Evolutionary conservation across 2,113 vertebrate genomes (phyloP).

Genomic region (Scatophagus argus): DNA sequence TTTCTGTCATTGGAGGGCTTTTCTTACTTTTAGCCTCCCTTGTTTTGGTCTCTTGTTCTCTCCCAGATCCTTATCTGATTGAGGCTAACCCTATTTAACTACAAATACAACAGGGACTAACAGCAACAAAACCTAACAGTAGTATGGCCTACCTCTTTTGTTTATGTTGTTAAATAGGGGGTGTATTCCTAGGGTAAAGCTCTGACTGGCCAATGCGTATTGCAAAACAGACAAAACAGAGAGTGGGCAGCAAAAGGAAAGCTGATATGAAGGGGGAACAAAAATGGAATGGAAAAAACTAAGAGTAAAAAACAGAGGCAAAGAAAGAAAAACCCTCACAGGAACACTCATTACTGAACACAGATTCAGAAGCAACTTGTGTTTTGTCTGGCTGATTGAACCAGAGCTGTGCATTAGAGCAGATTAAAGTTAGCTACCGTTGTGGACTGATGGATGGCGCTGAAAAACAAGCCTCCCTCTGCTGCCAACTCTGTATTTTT

Average conservation of each 20-base stretch:
- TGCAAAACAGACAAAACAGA: slow-evolving; percentile 26
- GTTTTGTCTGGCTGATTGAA: slow-evolving; percentile 38
- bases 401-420: slow-evolving; percentile 38
- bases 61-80: slow-evolving; percentile 27
- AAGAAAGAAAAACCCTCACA: neutral
- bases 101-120: slow-evolving; percentile 16
- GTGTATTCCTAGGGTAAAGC: neutral
- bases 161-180: neutral
- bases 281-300: slow-evolving; percentile 6
- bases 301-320: neutral
- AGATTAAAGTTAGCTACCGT: slow-evolving; percentile 48
- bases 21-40: neutral
- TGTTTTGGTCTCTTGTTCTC: slow-evolving; percentile 22
- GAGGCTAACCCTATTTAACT: slow-evolving; percentile 1
- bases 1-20: neutral
- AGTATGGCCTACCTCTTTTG: slow-evolving; percentile 14
- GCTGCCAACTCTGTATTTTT: slow-evolving; percentile 47
- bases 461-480: slow-evolving; percentile 48
- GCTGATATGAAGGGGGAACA: neutral
- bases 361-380: slow-evolving; percentile 28
- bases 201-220: neutral
- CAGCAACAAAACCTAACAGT: slow-evolving; percentile 1
- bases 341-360: neutral
- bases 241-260: slow-evolving; percentile 7
- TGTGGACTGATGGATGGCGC: slow-evolving; percentile 55